These are phyloP conservation scores for Salvelinus namaycush DNA, from an alignment of 2,113 vertebrate species.

Conservation along the genomic window DNA sequence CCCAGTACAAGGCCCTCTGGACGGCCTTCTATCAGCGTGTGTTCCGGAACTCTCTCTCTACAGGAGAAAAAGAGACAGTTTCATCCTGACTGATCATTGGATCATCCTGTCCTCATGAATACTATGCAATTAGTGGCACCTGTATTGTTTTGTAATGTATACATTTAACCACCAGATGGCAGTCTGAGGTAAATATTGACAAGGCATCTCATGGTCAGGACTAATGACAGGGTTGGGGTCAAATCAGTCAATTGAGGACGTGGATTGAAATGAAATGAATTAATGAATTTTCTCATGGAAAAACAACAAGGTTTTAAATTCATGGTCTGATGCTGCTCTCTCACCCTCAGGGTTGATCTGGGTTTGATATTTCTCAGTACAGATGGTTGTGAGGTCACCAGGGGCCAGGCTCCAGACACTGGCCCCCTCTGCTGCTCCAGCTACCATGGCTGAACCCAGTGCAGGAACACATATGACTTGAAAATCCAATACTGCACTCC, in stretches of 20 bases:
- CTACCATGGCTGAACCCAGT: constrained; percentile 94
- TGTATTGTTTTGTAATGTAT: too few species aligned
- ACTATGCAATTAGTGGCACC: too few species aligned
- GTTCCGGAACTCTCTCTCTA: constrained; percentile 85
- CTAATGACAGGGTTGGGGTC: not conserved
- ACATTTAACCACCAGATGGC: too few species aligned
- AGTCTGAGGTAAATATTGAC: not conserved
- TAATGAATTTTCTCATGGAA: too few species aligned
- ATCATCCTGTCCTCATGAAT: too few species aligned
- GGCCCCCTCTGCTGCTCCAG: constrained; percentile 91
- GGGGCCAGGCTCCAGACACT: constrained; percentile 87
- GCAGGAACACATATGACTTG: constrained; percentile 51
- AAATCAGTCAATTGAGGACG: too few species aligned
- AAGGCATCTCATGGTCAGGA: too few species aligned
- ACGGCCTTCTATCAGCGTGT: constrained; percentile 97
- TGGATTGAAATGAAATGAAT: too few species aligned
- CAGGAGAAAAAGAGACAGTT: constrained; percentile 40
- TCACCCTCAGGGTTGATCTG: constrained; percentile 90
- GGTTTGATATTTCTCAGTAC: constrained; percentile 85
- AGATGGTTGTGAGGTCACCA: constrained; percentile 79
- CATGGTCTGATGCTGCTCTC: too few species aligned
- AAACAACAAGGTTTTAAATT: too few species aligned
- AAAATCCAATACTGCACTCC: not conserved
- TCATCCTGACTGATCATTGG: too few species aligned
- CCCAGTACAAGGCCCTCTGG: constrained; percentile 92